These are phyloP conservation scores for Globia sparganii DNA, from an alignment of 2,888 invertebrate species.

Conservation along the genomic window DNA sequence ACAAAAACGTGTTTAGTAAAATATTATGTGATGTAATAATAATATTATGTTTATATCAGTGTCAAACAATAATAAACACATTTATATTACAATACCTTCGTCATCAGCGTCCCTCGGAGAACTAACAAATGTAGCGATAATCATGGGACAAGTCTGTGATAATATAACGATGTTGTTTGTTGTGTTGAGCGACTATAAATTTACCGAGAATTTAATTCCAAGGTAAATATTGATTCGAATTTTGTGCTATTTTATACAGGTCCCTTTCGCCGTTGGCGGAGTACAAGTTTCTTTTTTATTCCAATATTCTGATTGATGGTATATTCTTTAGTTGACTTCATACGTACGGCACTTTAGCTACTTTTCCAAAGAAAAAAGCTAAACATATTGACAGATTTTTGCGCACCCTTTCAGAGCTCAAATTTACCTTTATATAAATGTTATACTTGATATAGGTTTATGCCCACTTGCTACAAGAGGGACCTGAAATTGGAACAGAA, in stretches of 20 bases:
- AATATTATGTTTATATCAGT: not conserved
- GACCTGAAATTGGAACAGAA: not conserved
- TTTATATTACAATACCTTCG: not conserved
- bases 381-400: not conserved
- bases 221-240: not conserved
- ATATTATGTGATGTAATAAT: no score
- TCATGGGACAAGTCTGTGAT: not conserved
- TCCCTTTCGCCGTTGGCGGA: not conserved
- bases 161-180: not conserved
- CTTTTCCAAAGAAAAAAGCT: not conserved
- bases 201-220: not conserved
- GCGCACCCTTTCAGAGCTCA: not conserved
- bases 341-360: slow-evolving; percentile 9
- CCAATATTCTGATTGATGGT: not conserved
- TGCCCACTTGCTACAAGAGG: not conserved
- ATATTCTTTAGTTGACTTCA: not conserved
- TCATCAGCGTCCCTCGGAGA: not conserved
- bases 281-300: not conserved
- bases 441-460: not conserved
- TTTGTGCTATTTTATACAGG: not conserved
- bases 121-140: not conserved
- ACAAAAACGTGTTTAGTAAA: not conserved
- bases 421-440: slow-evolving; percentile 2
- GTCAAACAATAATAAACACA: not conserved
- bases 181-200: not conserved